Percentiles rank a stretch among this genome's conserved stretches.
These are phyloP conservation scores for Ramphastos sulfuratus DNA, from an alignment of 2,113 vertebrate genomes.

Conservation along the genomic window DNA sequence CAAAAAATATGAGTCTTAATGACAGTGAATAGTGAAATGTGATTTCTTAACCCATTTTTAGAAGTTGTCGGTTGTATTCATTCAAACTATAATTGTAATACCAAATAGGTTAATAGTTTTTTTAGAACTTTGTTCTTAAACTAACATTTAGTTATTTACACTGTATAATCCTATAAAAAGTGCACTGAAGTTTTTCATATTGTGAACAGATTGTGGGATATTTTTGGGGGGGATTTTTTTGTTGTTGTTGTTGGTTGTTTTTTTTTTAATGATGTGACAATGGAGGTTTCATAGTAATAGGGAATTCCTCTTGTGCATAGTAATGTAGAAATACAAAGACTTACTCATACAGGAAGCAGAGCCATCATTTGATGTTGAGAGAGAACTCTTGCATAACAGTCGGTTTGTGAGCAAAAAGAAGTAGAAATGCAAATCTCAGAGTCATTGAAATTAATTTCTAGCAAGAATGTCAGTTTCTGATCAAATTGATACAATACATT, in stretches of 20 bases:
- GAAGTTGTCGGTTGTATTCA: background rate
- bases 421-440: background rate
- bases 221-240: background rate
- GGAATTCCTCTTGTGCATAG: background rate
- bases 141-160: background rate
- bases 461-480: background rate
- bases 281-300: background rate
- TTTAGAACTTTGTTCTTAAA: background rate
- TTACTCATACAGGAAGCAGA: background rate
- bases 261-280: background rate
- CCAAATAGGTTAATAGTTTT: background rate
- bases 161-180: background rate
- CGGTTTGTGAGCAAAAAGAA: background rate
- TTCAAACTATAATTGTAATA: background rate
- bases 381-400: background rate
- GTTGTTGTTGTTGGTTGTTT: too few relatives aligned
- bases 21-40: background rate
- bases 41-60: background rate
- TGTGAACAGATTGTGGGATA: background rate
- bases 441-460: background rate
- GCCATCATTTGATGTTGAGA: background rate
- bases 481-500: background rate
- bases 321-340: background rate
- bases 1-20: background rate
- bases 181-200: background rate